These are phyloP conservation scores for Ophion ellenae DNA, from an alignment of 2,888 invertebrate species.

Conservation along the genomic window DNA sequence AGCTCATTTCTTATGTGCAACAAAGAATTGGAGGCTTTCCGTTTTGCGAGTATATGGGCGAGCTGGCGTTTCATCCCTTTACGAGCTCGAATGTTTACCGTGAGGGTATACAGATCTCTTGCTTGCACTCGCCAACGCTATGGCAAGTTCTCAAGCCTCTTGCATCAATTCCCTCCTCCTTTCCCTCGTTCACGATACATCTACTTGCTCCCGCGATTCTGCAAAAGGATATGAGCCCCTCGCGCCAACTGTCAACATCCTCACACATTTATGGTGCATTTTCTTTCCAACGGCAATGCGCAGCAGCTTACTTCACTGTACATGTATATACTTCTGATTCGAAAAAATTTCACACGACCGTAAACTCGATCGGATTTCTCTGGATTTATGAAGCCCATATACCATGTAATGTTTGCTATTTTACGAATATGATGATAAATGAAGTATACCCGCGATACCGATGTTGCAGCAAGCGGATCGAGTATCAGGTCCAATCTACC, in stretches of 20 bases:
- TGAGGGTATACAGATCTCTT: slow-evolving; percentile 52
- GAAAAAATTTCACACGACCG: background rate
- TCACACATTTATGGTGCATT: slow-evolving; percentile 26
- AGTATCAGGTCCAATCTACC: background rate
- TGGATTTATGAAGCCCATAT: slow-evolving; percentile 9
- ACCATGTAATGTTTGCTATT: slow-evolving; percentile 21
- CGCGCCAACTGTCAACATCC: background rate
- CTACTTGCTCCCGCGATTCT: slow-evolving; percentile 19
- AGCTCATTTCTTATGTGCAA: slow-evolving; percentile 10
- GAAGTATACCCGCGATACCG: background rate
- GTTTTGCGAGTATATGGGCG: slow-evolving; percentile 13
- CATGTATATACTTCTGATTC: slow-evolving; percentile 31
- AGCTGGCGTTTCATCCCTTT: slow-evolving; percentile 52
- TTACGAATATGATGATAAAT: slow-evolving; percentile 32
- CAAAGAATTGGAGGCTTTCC: slow-evolving; percentile 31
- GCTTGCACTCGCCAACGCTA: slow-evolving; percentile 46
- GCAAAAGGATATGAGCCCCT: slow-evolving; percentile 31
- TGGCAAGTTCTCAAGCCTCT: slow-evolving; percentile 27
- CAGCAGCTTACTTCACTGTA: slow-evolving; percentile 37
- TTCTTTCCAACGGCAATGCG: slow-evolving; percentile 21
- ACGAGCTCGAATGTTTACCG: slow-evolving; percentile 54
- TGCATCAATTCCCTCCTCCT: slow-evolving; percentile 8
- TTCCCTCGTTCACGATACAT: slow-evolving; percentile 42
- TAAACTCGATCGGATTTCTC: slow-evolving; percentile 3
- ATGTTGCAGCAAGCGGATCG: background rate